Evolutionary conservation across 2,797 vertebrate species (phyloP).

Genomic region (Sebastes matsubarae): DNA sequence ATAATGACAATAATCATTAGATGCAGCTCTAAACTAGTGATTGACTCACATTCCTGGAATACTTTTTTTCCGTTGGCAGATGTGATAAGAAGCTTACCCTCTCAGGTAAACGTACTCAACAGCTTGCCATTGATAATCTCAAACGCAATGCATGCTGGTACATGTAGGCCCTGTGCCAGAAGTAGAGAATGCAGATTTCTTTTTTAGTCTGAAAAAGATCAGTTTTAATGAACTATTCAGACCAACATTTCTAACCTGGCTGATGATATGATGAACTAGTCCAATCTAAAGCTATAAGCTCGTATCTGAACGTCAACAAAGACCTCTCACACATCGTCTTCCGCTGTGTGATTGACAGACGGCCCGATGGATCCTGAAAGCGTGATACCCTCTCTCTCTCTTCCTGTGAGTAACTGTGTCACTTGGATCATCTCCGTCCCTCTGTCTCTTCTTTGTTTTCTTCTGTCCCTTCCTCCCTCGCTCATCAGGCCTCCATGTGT

Average conservation of each 20-base stretch:
- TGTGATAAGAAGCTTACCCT: constrained; percentile 37
- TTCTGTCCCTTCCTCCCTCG: neutral
- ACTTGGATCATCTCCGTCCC: constrained; percentile 17
- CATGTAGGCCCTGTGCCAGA: neutral
- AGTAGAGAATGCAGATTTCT: neutral
- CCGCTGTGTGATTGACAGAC: constrained; percentile 15
- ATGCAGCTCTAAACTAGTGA: neutral
- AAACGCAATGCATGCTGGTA: constrained; percentile 13
- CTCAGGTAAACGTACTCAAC: constrained; percentile 24
- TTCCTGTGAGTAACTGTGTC: constrained; percentile 53
- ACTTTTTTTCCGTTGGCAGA: neutral
- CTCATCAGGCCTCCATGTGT: constrained; percentile 58
- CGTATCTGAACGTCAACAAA: neutral
- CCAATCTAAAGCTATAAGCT: neutral
- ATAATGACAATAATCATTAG: neutral
- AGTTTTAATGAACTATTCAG: neutral
- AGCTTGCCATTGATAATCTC: constrained; percentile 29
- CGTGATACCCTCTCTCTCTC: neutral
- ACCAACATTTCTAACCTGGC: neutral
- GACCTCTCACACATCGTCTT: neutral
- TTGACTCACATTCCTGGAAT: neutral
- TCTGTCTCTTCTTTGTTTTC: neutral
- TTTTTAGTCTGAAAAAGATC: neutral
- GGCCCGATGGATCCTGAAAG: constrained; percentile 4
- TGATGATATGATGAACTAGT: neutral